Evolutionary conservation across 2,888 invertebrate genomes (phyloP).

Genomic region (Cheilosia urbana): DNA sequence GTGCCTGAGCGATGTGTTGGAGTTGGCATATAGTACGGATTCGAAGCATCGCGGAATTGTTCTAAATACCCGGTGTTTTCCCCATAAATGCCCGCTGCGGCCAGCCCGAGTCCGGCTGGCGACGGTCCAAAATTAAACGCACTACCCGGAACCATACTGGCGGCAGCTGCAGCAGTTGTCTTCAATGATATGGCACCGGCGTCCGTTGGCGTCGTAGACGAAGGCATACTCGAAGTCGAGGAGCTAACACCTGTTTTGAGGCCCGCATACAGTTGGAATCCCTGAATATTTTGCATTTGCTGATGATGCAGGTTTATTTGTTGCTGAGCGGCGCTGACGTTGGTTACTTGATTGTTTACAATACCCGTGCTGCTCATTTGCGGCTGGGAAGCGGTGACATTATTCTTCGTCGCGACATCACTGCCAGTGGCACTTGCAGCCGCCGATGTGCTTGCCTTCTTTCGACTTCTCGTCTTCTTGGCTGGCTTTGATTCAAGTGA

Average conservation of each 20-base stretch:
- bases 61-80: conserved; percentile 89
- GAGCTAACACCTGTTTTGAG: conserved; percentile 84
- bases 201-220: conserved; percentile 76
- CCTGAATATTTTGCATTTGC: conserved; percentile 81
- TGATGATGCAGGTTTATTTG: conserved; percentile 77
- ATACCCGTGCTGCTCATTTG: conserved; percentile 56
- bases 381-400: conserved; percentile 56
- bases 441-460: conserved; percentile 51
- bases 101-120: conserved; percentile 85
- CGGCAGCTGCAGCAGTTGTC: conserved; percentile 84
- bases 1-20: conserved; percentile 83
- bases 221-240: conserved; percentile 70
- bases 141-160: conserved; percentile 91
- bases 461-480: conserved; percentile 64
- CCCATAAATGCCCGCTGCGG: conserved; percentile 85
- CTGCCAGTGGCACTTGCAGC: conserved; percentile 60
- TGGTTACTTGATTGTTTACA: conserved; percentile 48
- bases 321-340: conserved; percentile 69
- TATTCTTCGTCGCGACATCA: conserved; percentile 76
- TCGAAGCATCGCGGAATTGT: conserved; percentile 87
- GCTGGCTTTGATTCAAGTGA: conserved; percentile 63
- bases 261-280: conserved; percentile 87
- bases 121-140: conserved; percentile 93
- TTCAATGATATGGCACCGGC: conserved; percentile 86
- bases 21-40: conserved; percentile 85